Evolutionary conservation across 92 coral and sea anemone species (phyloP).

Genomic region (Actinostola sp.): DNA sequence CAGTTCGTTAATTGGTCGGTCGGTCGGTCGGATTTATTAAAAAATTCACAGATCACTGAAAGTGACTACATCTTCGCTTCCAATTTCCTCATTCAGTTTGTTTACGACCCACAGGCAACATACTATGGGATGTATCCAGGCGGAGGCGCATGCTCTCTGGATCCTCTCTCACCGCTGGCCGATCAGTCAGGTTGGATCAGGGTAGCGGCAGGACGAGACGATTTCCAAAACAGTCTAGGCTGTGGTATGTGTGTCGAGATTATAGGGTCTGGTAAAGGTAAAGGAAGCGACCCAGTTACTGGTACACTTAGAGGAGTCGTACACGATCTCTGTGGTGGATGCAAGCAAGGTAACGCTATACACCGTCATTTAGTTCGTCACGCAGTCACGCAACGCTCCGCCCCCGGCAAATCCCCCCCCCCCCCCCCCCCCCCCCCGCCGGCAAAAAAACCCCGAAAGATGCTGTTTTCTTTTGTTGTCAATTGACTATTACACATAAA

Average conservation of each 20-base stretch:
- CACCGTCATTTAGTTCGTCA: background rate
- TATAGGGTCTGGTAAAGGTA: slow-evolving; percentile 60
- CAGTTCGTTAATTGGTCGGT: too few relatives aligned
- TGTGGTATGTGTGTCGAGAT: slow-evolving; percentile 87
- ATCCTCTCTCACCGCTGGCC: slow-evolving; percentile 82
- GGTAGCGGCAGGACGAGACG: slow-evolving; percentile 64
- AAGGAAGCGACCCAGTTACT: slow-evolving; percentile 58
- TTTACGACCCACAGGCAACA: slow-evolving; percentile 51
- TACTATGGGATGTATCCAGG: slow-evolving; percentile 82
- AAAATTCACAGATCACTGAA: too few relatives aligned
- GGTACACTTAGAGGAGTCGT: slow-evolving; percentile 57
- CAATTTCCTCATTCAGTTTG: background rate
- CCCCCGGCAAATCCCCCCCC: too few relatives aligned
- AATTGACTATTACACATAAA: too few relatives aligned
- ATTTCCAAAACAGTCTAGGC: slow-evolving; percentile 68
- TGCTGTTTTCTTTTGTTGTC: too few relatives aligned
- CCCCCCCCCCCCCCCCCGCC: too few relatives aligned
- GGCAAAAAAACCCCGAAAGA: too few relatives aligned
- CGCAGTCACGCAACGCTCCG: too few relatives aligned
- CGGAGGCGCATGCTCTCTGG: slow-evolving; percentile 84
- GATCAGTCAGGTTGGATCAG: slow-evolving; percentile 75
- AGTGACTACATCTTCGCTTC: background rate
- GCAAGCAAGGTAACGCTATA: slow-evolving; percentile 58
- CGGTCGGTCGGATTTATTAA: too few relatives aligned
- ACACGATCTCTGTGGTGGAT: slow-evolving; percentile 76